A percentile compares a stretch with the other conserved stretches of the same genome.
Conservation (phyloP, 2,888 invertebrate genomes). For the Linyphia triangularis region DNA sequence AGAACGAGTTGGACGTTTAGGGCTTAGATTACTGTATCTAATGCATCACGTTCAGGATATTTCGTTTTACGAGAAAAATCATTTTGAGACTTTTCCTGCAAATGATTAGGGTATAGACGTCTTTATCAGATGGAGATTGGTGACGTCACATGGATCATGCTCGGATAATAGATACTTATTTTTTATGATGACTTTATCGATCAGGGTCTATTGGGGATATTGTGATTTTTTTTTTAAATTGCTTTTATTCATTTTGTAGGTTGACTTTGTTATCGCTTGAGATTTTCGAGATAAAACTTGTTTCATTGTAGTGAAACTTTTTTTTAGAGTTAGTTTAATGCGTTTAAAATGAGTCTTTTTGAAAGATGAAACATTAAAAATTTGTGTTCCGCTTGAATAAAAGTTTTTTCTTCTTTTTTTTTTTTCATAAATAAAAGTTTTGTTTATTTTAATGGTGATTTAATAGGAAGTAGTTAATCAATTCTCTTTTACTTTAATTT, state of each 20-base stretch:
- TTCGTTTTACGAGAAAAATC: slow-evolving; percentile 71
- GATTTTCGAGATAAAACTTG: background rate
- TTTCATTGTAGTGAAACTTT: background rate
- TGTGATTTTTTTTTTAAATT: slow-evolving; percentile 6
- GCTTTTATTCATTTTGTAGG: background rate
- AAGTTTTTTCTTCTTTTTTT: no score
- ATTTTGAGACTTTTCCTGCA: slow-evolving; percentile 45
- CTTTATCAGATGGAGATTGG: slow-evolving; percentile 59
- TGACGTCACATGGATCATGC: slow-evolving; percentile 51
- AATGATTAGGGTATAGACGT: slow-evolving; percentile 53
- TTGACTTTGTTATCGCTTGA: background rate
- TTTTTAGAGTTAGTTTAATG: background rate
- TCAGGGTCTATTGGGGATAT: slow-evolving; percentile 2
- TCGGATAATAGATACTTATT: slow-evolving; percentile 30
- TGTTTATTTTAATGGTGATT: no score
- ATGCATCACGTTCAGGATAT: slow-evolving; percentile 69
- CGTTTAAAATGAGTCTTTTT: no score
- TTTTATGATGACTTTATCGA: slow-evolving; percentile 52
- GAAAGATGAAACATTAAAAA: no score
- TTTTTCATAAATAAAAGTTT: no score
- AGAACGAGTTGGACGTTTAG: slow-evolving; percentile 42
- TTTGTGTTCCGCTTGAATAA: no score
- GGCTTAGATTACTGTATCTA: slow-evolving; percentile 47
- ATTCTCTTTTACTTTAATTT: no score
- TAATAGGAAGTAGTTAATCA: no score